A percentile compares a stretch with the other conserved stretches of the same genome.
Conservation (phyloP, 2,113 vertebrate species). For the Oceanites oceanicus region DNA sequence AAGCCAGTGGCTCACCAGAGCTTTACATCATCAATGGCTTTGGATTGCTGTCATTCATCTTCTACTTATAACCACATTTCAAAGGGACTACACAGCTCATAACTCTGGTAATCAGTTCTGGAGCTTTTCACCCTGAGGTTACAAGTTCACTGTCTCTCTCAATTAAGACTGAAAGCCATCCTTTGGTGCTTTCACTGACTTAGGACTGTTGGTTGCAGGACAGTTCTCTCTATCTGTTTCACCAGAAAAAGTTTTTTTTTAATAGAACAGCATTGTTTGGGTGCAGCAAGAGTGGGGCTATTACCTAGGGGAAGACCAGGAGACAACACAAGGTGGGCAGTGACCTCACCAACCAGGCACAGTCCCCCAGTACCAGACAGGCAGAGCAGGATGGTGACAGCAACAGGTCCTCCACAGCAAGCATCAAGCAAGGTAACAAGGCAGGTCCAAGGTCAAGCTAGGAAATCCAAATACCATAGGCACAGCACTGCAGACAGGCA, state of each 20-base stretch:
- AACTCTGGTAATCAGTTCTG: not conserved
- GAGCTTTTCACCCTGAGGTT: not conserved
- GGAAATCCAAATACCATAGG: not conserved
- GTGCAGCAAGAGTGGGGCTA: not conserved
- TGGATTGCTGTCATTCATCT: not conserved
- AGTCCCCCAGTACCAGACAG: not conserved
- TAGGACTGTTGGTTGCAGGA: not conserved
- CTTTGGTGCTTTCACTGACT: not conserved
- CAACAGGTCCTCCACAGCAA: not conserved
- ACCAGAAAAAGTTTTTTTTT: not conserved
- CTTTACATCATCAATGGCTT: not conserved
- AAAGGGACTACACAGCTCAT: not conserved
- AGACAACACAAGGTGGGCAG: not conserved
- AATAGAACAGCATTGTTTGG: not conserved
- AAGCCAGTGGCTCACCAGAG: not conserved
- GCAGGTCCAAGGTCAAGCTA: not conserved
- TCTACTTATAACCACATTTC: not conserved
- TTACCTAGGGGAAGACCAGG: not conserved
- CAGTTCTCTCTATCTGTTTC: not conserved
- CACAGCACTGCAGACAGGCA: not conserved
- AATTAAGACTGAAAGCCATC: not conserved
- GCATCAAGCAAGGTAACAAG: not conserved
- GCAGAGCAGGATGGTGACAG: not conserved
- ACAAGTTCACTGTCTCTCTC: not conserved
- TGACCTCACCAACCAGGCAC: not conserved